phyloP scores from a whole-genome alignment of 2,888 invertebrate genomes.

The Carabus problematicus region DNA sequence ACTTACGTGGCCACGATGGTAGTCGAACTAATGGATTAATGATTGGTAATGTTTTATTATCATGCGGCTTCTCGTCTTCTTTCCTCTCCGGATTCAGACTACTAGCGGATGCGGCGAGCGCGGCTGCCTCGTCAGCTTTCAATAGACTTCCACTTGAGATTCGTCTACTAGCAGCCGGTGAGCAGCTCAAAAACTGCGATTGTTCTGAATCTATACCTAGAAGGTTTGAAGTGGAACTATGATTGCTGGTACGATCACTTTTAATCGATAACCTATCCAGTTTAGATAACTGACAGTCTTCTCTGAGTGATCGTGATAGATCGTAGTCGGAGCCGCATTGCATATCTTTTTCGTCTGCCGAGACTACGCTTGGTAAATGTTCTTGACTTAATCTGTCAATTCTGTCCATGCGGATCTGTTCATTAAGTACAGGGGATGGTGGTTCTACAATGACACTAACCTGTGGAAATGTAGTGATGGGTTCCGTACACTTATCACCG shows the following conservation, averaged over 20 bases:
- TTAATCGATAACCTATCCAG: slow-evolving; percentile 54
- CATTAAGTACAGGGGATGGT: slow-evolving; percentile 74
- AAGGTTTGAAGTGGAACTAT: slow-evolving; percentile 67
- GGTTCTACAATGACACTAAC: slow-evolving; percentile 78
- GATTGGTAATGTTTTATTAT: slow-evolving; percentile 79
- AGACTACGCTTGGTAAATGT: slow-evolving; percentile 51
- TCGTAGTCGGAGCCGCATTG: slow-evolving; percentile 54
- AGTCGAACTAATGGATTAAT: slow-evolving; percentile 88
- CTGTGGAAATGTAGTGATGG: slow-evolving; percentile 62
- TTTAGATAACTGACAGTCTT: slow-evolving; percentile 51
- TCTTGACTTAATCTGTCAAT: slow-evolving; percentile 50
- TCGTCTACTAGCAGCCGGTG: slow-evolving; percentile 84
- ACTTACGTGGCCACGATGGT: slow-evolving; percentile 86
- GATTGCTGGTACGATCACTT: slow-evolving; percentile 51
- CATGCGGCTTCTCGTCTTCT: slow-evolving; percentile 61
- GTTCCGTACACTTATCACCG: slow-evolving; percentile 6
- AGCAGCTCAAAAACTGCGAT: slow-evolving; percentile 72
- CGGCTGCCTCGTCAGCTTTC: slow-evolving; percentile 72
- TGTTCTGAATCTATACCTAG: slow-evolving; percentile 70
- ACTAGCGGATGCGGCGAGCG: slow-evolving; percentile 67
- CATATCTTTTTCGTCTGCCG: slow-evolving; percentile 54
- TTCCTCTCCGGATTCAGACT: slow-evolving; percentile 60
- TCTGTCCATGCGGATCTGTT: slow-evolving; percentile 56
- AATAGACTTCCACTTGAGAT: slow-evolving; percentile 92
- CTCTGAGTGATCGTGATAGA: slow-evolving; percentile 47